Conservation (phyloP, 2,888 invertebrate genomes). For the Erebia epiphron region DNA sequence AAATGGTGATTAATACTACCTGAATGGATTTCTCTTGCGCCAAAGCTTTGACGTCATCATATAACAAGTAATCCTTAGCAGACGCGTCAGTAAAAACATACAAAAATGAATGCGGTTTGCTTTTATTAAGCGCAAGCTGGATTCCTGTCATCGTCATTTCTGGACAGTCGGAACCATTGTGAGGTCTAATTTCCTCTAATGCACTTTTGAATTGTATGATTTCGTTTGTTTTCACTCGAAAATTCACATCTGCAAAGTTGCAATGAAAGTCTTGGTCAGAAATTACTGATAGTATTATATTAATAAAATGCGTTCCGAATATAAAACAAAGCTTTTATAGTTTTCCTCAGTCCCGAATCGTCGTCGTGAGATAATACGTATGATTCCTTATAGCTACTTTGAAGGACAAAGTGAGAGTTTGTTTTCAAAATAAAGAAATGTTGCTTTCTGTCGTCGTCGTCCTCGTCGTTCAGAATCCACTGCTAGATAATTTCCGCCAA, state of each 20-base stretch:
- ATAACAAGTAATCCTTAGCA: constrained; percentile 50
- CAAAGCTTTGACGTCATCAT: constrained; percentile 50
- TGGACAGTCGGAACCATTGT: constrained; percentile 57
- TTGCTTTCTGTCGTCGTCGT: no score
- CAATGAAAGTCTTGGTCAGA: background rate
- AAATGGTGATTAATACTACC: constrained; percentile 7
- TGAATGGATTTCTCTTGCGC: constrained; percentile 54
- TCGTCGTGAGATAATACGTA: no score
- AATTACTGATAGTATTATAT: no score
- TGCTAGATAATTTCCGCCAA: no score
- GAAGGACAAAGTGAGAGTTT: no score
- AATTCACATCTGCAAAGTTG: constrained; percentile 40
- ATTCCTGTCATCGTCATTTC: constrained; percentile 63
- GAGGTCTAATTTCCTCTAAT: constrained; percentile 42
- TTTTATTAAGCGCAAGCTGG: constrained; percentile 50
- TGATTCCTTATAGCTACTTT: no score
- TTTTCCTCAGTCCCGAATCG: no score
- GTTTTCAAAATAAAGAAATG: no score
- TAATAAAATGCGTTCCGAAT: no score
- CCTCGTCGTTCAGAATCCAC: no score
- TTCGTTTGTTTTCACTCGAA: constrained; percentile 49
- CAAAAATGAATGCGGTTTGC: constrained; percentile 56
- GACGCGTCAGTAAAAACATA: constrained; percentile 69
- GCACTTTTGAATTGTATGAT: constrained; percentile 47
- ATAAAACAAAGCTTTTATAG: no score